These are phyloP conservation scores for Loris lydekkerianus DNA, from an alignment of 2,797 vertebrate species.

Conservation along the genomic window DNA sequence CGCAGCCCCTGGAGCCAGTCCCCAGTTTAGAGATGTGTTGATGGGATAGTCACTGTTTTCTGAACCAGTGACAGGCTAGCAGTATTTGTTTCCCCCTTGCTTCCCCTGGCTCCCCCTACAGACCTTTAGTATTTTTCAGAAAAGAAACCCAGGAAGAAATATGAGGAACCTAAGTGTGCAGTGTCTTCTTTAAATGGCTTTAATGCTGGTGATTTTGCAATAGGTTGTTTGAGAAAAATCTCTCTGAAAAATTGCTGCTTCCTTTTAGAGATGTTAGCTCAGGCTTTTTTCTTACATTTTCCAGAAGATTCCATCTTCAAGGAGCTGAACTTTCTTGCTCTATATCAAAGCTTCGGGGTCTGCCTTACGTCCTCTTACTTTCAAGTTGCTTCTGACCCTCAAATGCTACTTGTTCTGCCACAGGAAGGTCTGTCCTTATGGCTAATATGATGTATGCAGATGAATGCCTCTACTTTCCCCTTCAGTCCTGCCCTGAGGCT, in stretches of 20 bases:
- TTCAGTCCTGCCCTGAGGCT: neutral
- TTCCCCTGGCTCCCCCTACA: neutral
- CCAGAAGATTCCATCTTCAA: slow-evolving; percentile 52
- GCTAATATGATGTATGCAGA: slow-evolving; percentile 29
- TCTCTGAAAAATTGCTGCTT: slow-evolving; percentile 49
- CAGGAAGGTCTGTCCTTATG: neutral
- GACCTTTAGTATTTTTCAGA: neutral
- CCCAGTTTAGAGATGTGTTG: neutral
- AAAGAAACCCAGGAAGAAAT: slow-evolving; percentile 6
- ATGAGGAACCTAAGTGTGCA: slow-evolving; percentile 20
- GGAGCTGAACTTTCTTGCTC: neutral
- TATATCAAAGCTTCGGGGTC: neutral
- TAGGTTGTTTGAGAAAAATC: slow-evolving; percentile 19
- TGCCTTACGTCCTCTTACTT: neutral
- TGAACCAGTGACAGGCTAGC: neutral
- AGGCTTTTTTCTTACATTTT: slow-evolving; percentile 42
- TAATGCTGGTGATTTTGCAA: slow-evolving; percentile 33
- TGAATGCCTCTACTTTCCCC: slow-evolving; percentile 41
- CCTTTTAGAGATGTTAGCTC: slow-evolving; percentile 33
- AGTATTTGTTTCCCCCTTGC: neutral
- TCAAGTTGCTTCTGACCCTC: neutral
- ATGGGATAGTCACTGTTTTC: neutral
- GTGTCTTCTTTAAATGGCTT: slow-evolving; percentile 48
- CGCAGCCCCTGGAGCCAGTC: neutral
- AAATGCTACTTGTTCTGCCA: neutral